Evolutionary conservation across 2,113 vertebrate genomes (phyloP), one percentile per base, ranked within the genome.

Genomic region (Cromileptes altivelis): DNA sequence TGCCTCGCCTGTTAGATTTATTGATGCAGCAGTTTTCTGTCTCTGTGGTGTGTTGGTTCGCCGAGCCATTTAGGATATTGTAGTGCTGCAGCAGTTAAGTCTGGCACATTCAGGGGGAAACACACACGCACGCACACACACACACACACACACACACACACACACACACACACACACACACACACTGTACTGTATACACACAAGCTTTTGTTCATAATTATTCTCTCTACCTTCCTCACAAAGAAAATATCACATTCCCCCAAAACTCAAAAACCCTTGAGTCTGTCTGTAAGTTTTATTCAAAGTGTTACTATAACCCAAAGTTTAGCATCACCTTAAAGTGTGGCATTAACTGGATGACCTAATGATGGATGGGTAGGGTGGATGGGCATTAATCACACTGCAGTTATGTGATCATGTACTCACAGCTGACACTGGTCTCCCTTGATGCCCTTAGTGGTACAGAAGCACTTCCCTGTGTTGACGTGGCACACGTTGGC

Each of bases 351-450:
- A 33, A n/a, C 4, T 47, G 10, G 37, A 9, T 45, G 2, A 13
- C 18, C 6, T 27, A 25, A n/a, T 50, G 8, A 27, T 14, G 2
- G 1, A n/a, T 14, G 11, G n/a, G 15, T 19, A 5, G 6, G 4
- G 1, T 17, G 23, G 14, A 12, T 18, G 19, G 49, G 15, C 0
- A 2, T 47, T 13, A 52, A 33, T 49, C 33, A 18, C 1, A 18
- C 14, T 63, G 64, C 17, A 3, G 50, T 56, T 10, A 15, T 17
- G 27, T 58, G 56, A 30, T 0, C 0, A 8, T 5, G 4, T 27
- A 97, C 97, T 98, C 92, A 98, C 97, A 97, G 95, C 25, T 98
- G 97, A 86, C 97, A 98, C 68, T 97, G 96, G 0, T 98, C 97
- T 73, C 97, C 97, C 92, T 97, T 98, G 82, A 98, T 97, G 0